Conservation (phyloP, 2,113 vertebrate species). For the Lonchura striata region DNA sequence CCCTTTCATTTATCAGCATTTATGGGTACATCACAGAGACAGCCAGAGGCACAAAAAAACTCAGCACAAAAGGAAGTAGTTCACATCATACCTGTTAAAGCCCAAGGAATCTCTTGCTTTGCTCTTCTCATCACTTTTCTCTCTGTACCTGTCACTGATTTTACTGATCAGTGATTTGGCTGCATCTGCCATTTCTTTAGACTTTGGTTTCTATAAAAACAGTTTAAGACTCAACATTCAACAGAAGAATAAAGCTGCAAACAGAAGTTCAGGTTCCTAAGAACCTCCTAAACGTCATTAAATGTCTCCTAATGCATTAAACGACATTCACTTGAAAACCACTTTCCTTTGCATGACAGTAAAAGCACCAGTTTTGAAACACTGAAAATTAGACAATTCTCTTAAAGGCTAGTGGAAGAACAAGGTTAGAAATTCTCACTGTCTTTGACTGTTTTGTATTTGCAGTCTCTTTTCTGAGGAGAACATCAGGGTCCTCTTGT, state of each 20-base stretch:
- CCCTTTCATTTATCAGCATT: not conserved
- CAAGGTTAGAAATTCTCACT: constrained; percentile 21
- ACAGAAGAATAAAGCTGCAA: not conserved
- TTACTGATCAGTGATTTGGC: constrained; percentile 72
- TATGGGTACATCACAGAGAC: not conserved
- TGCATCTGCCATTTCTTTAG: constrained; percentile 60
- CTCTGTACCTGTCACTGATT: constrained; percentile 72
- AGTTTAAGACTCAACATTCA: not conserved
- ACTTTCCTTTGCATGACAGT: not conserved
- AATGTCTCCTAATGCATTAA: not conserved
- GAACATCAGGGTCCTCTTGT: not conserved
- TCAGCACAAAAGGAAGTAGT: not conserved
- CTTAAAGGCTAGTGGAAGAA: not conserved
- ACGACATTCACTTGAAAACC: not conserved
- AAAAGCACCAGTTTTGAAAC: not conserved
- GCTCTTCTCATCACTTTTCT: not conserved
- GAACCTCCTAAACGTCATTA: not conserved
- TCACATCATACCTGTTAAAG: constrained; percentile 56
- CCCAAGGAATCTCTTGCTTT: constrained; percentile 37
- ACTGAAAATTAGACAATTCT: not conserved
- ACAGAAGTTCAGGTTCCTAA: not conserved
- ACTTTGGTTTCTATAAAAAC: constrained; percentile 70
- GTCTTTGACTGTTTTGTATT: constrained; percentile 19
- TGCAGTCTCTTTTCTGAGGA: constrained; percentile 4
- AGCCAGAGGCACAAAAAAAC: not conserved